Evolutionary conservation across 2,113 vertebrate species (phyloP), one percentile per base, ranked within the genome.

Genomic region (Clarias magur): DNA sequence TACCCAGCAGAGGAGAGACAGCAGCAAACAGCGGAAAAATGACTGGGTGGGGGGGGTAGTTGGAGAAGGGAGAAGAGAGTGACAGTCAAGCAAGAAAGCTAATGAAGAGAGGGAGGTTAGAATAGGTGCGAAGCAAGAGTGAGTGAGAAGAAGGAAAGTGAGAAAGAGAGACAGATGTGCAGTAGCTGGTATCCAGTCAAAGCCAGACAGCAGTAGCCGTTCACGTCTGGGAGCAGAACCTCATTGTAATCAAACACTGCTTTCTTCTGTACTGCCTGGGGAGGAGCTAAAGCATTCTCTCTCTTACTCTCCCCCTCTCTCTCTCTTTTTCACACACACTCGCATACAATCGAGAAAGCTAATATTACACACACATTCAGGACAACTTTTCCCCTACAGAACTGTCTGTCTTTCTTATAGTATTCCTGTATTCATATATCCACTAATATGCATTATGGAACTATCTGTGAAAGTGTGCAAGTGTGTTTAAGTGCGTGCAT

Each of bases 191-290:
- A 70, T 72, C 75, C 73, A 80, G 82, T 48, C 62, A 68, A 38
- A 88, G 70, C 67, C 62, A 90, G 88, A 72, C 57, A 65, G 81
- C 84, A 70, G 84, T 81, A 90, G 88, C 87, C 65, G 81, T 83
- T 85, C 83, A 87, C 56, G 89, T 88, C 89, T 87, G 85, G 85
- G 85, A 88, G 82, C 63, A 80, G 68, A 87, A 86, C 68, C 83
- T 87, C 85, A 85, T 88, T 88, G 87, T 90, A 88, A 90, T 90
- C 89, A 90, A 87, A 87, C 80, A 84, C 87, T 85, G 87, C 68
- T 57, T 84, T 85, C 67, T 79, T 60, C 89, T 56, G 67, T 86
- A 86, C 82, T 82, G 87, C 78, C 85, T 83, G 82, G 88, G 87
- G 89, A 88, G 89, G 85, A 86, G 89, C 84, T 53, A 78, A 34